phyloP scores from a whole-genome alignment of 2,113 vertebrate genomes.

The Rhinopomastus cyanomelas region DNA sequence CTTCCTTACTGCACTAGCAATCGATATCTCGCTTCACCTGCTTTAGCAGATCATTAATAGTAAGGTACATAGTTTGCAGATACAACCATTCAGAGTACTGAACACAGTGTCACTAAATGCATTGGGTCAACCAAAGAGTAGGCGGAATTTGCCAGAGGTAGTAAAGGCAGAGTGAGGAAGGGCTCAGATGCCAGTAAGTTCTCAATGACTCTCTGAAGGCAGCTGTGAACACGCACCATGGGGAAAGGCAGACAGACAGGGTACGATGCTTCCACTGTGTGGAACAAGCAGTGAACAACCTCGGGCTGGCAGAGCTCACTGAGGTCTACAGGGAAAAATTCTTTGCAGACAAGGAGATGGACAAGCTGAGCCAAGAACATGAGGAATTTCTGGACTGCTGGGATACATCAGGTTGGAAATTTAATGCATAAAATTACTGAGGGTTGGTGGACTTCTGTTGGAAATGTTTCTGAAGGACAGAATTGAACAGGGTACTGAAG shows the following conservation, averaged over 20 bases:
- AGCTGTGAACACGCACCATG: neutral
- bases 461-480: neutral
- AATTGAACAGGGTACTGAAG: neutral
- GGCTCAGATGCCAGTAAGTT: neutral
- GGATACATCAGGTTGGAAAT: neutral
- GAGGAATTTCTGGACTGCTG: neutral
- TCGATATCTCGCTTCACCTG: constrained; percentile 56
- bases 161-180: neutral
- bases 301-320: neutral
- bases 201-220: neutral
- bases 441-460: neutral
- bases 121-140: neutral
- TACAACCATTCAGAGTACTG: neutral
- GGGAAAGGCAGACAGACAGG: neutral
- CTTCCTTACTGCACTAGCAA: constrained; percentile 41
- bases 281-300: neutral
- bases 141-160: neutral
- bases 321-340: neutral
- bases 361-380: neutral
- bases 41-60: constrained; percentile 48
- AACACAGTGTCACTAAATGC: neutral
- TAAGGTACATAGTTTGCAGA: neutral
- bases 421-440: neutral
- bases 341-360: neutral
- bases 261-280: neutral